Percentiles rank a stretch among this genome's conserved stretches.
Conservation (phyloP, 2,888 invertebrate species). For the Amblyjoppa proteus region DNA sequence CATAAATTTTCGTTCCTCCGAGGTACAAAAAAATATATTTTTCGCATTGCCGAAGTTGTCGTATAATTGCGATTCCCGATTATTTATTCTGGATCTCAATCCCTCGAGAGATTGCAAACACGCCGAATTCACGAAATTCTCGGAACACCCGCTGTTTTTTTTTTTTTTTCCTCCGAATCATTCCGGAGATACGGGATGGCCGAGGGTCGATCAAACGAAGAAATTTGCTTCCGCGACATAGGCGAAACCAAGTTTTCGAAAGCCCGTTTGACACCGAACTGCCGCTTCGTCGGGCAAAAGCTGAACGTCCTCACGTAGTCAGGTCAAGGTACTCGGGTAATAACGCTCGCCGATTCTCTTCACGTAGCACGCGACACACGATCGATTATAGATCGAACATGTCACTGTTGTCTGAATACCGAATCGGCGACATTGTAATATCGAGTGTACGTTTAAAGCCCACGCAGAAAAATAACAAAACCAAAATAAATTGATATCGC, state of each 20-base stretch:
- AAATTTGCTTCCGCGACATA: constrained; percentile 34
- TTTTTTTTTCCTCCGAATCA: neutral
- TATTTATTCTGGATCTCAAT: constrained; percentile 18
- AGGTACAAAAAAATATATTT: neutral
- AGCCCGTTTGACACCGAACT: neutral
- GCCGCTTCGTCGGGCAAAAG: constrained; percentile 22
- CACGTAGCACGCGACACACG: constrained; percentile 51
- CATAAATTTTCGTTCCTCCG: neutral
- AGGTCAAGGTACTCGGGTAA: constrained; percentile 44
- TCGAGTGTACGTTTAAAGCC: neutral
- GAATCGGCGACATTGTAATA: constrained; percentile 21
- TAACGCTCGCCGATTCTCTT: constrained; percentile 16
- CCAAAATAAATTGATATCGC: neutral
- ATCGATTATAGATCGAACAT: constrained; percentile 56
- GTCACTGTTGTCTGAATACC: constrained; percentile 28
- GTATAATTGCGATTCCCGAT: neutral
- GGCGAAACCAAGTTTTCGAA: constrained; percentile 16
- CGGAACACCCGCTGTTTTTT: constrained; percentile 23
- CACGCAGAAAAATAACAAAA: neutral
- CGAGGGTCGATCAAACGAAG: constrained; percentile 38
- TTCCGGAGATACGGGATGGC: constrained; percentile 14
- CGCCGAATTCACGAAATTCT: constrained; percentile 32
- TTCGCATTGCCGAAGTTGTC: neutral
- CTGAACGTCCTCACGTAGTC: constrained; percentile 51
- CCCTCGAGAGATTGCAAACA: constrained; percentile 3